A percentile compares a stretch with the other conserved stretches of the same genome.
Evolutionary conservation across 2,888 invertebrate genomes (phyloP).

Genomic region (Buathra laborator): DNA sequence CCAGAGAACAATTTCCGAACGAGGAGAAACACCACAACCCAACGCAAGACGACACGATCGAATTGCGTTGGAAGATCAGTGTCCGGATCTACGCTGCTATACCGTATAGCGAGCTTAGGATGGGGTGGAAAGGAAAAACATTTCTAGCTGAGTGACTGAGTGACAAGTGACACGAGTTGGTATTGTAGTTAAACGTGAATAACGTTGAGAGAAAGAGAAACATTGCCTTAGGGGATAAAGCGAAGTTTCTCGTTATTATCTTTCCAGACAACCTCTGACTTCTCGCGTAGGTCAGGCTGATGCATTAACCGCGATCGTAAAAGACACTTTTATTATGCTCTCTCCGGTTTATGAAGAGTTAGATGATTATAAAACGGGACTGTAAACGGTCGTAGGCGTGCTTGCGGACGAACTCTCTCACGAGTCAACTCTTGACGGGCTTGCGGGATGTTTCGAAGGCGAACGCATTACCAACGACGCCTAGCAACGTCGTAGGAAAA

Average conservation of each 20-base stretch:
- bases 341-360: conserved; percentile 59
- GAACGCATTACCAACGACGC: conserved; percentile 50
- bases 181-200: conserved; percentile 11
- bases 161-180: conserved; percentile 9
- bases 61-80: conserved; percentile 53
- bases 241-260: conserved; percentile 50
- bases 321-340: conserved; percentile 57
- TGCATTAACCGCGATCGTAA: conserved; percentile 63
- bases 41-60: conserved; percentile 50
- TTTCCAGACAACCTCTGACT: conserved; percentile 18
- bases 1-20: conserved; percentile 62
- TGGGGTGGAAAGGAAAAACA: not conserved
- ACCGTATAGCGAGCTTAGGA: not conserved
- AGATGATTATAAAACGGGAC: conserved; percentile 69
- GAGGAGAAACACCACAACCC: conserved; percentile 35
- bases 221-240: conserved; percentile 19
- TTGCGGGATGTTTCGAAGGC: conserved; percentile 45
- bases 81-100: conserved; percentile 28
- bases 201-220: not conserved
- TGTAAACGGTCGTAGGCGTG: conserved; percentile 59
- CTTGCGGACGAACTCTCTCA: conserved; percentile 34
- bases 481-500: conserved; percentile 44
- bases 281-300: conserved; percentile 52
- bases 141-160: conserved; percentile 13
- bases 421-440: conserved; percentile 39